Evolutionary conservation across 1,140 invertebrate species (phyloP).

Genomic region (Aphaenogaster floridana): DNA sequence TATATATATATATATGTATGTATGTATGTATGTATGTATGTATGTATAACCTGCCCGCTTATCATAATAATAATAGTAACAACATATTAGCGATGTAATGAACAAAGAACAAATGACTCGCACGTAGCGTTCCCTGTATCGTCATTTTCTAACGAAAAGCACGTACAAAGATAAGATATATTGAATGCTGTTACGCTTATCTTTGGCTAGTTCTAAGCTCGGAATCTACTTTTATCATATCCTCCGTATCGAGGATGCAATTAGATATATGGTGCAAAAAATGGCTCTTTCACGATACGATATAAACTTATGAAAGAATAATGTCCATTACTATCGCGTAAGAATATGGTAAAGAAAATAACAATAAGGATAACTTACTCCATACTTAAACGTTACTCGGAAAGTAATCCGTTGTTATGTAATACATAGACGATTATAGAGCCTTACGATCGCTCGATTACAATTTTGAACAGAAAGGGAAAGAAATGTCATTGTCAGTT

Average conservation of each 20-base stretch:
- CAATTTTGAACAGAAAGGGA: background rate
- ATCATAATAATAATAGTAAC: background rate
- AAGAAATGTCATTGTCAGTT: background rate
- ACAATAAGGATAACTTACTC: background rate
- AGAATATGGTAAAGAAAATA: background rate
- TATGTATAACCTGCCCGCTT: background rate
- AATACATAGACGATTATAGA: background rate
- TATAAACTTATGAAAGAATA: background rate
- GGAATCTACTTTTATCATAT: background rate
- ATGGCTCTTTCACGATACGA: background rate
- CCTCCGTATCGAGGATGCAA: background rate
- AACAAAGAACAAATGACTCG: background rate
- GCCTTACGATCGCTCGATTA: background rate
- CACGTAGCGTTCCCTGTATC: background rate
- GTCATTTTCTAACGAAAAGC: background rate
- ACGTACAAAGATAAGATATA: conserved; percentile 27
- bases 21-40: too few relatives aligned
- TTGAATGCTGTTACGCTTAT: conserved; percentile 23
- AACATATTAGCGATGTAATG: background rate
- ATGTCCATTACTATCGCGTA: background rate
- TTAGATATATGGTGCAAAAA: background rate
- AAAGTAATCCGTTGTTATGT: conserved; percentile 12
- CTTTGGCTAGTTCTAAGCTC: background rate
- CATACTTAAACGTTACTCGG: background rate
- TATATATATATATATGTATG: too few relatives aligned